A percentile compares a stretch with the other conserved stretches of the same genome.
phyloP scores from a whole-genome alignment of 2,113 vertebrate species.

The Crypturellus undulatus region DNA sequence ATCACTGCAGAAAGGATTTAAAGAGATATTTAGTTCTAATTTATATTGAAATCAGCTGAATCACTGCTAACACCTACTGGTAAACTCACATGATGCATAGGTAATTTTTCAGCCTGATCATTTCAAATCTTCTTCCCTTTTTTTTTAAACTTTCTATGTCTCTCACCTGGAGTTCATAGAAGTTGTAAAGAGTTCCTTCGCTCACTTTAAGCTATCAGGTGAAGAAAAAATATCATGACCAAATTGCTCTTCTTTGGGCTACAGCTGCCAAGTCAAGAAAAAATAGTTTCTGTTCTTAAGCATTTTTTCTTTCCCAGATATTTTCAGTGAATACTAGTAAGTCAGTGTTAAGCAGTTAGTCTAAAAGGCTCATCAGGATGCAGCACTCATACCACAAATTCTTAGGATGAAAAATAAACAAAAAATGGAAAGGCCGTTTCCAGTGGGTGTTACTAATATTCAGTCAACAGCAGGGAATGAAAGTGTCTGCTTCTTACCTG shows the following conservation, averaged over 20 bases:
- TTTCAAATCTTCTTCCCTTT: background rate
- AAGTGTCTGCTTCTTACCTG: slow-evolving; percentile 17
- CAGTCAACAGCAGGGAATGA: background rate
- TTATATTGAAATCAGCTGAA: background rate
- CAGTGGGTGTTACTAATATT: background rate
- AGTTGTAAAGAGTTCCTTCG: background rate
- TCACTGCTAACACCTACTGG: background rate
- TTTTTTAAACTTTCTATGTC: background rate
- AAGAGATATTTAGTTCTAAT: background rate
- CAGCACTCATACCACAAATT: background rate
- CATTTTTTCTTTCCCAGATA: background rate
- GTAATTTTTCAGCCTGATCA: background rate
- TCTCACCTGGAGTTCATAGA: background rate
- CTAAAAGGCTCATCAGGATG: background rate
- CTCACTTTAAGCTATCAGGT: background rate
- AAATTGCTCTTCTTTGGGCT: background rate
- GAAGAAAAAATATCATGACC: background rate
- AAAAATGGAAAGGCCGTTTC: background rate
- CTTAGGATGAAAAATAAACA: background rate
- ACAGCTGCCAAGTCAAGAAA: background rate
- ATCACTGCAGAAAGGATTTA: background rate
- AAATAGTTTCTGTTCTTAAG: background rate
- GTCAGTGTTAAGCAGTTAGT: background rate
- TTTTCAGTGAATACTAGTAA: background rate
- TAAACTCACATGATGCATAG: accelerated